A percentile compares a stretch with the other conserved stretches of the same genome.
Evolutionary conservation across 2,888 invertebrate species (phyloP).

Genomic region (Drosophila greeni): DNA sequence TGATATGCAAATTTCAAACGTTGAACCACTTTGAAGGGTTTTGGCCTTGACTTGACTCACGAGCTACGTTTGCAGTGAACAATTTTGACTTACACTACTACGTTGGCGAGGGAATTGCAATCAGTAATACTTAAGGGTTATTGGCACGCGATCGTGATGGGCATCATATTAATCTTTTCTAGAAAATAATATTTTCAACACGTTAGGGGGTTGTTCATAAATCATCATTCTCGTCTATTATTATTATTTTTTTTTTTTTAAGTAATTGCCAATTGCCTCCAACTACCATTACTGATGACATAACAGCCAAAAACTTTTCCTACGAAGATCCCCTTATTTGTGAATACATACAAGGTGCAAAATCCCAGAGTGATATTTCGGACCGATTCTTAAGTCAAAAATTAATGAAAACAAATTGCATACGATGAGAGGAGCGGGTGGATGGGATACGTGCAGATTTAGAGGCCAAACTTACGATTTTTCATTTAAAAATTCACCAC

Average conservation of each 20-base stretch:
- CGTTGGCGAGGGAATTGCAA: constrained; percentile 4
- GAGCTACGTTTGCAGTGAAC: constrained; percentile 28
- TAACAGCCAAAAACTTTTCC: not conserved
- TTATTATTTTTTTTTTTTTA: not conserved
- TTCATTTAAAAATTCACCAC: constrained; percentile 80
- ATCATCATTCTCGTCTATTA: not conserved
- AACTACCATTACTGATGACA: too few relatives aligned
- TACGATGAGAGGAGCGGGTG: not conserved
- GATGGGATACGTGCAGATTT: not conserved
- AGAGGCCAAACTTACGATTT: constrained; percentile 78
- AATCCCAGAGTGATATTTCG: not conserved
- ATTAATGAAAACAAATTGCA: constrained; percentile 29
- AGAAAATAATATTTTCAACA: not conserved
- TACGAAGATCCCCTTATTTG: not conserved
- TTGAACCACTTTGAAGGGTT: constrained; percentile 63
- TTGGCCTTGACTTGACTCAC: constrained; percentile 60
- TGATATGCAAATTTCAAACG: constrained; percentile 63
- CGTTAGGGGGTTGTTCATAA: not conserved
- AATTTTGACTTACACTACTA: constrained; percentile 48
- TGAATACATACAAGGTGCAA: not conserved
- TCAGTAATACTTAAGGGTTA: not conserved
- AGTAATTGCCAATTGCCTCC: not conserved
- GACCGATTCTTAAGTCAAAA: constrained; percentile 42
- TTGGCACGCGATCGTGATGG: not conserved
- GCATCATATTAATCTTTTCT: not conserved